These are phyloP conservation scores for Melanotus villosus DNA, from an alignment of 2,888 invertebrate genomes.

Conservation along the genomic window DNA sequence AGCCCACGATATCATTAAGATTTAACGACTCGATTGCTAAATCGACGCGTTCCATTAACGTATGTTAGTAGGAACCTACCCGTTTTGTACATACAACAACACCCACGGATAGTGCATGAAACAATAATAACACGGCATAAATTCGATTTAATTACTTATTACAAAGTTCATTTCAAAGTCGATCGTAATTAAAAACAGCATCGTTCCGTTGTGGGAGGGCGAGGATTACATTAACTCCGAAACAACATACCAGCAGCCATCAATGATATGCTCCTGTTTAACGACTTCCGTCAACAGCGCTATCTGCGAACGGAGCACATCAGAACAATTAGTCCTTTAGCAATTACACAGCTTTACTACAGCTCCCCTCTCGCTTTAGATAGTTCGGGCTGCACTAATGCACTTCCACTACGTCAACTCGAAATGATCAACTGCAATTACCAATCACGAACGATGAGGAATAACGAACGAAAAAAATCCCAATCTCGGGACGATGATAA, in stretches of 20 bases:
- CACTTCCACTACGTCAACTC: background rate
- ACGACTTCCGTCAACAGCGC: conserved; percentile 32
- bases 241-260: conserved; percentile 1
- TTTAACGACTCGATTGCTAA: conserved; percentile 11
- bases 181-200: conserved; percentile 9
- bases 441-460: background rate
- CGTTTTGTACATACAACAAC: conserved; percentile 7
- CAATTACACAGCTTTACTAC: conserved; percentile 19
- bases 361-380: conserved; percentile 30
- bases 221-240: conserved; percentile 6
- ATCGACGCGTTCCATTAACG: background rate
- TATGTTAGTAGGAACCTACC: background rate
- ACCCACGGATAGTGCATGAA: conserved; percentile 3
- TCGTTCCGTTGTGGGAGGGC: conserved; percentile 4
- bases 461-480: background rate
- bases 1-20: conserved; percentile 2
- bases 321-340: conserved; percentile 25
- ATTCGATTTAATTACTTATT: conserved; percentile 17
- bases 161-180: conserved; percentile 12
- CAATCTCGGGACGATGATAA: background rate
- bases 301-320: conserved; percentile 18
- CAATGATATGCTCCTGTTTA: conserved; percentile 15
- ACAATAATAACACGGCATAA: conserved; percentile 11
- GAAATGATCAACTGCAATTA: background rate
- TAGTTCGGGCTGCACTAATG: conserved; percentile 2